Base-by-base conservation (phyloP, 2,113 vertebrate species). In the Rhinolophus sinicus region DNA sequence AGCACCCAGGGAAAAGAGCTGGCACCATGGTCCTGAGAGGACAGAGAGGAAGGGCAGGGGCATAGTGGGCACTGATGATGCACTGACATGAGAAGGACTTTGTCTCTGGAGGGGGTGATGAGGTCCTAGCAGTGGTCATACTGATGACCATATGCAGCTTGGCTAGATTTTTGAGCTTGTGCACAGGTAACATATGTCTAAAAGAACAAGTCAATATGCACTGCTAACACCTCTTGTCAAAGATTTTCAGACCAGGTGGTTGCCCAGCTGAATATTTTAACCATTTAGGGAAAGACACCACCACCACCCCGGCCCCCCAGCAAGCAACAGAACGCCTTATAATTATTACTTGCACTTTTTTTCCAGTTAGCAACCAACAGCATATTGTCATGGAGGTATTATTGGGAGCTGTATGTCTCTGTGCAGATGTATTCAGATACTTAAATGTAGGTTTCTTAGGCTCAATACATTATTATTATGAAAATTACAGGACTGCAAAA, bases 401-500 rank as follows among this genome's bases (percentile, higher is more conserved):
- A 67, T 44, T 88, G 67, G 70, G 54, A 95, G n/a, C 62, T 82
- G 47, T 84, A 93, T 67, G 35, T 8, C 60, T 64, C 58, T 90
- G 26, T 88, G n/a, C 14, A 88, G 91, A 96, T 96, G 44, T 84
- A 86, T 69, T 93, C 62, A 83, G 84, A 90, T 88, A 62, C 54
- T 76, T 90, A 81, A 96, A 80, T 93, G 62, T 82, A 93, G 54
- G 35, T 94, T 93, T 92, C 78, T 70, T 70, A 80, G 73, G 69
- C 26, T 91, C 87, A 38, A 80, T 77, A 78, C 52, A 52, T 75
- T 50, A 67, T 96, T 84, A 92, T 88, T 96, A 95, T 86, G 86
- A 94, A 96, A 97, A 97, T 93, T 93, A 91, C 8, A 80, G 73
- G n/a, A 13, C 75, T 85, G 75, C 52, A 84, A 54, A 88, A 50